phyloP scores from a whole-genome alignment of 2,113 vertebrate genomes.

The Aviceda subcristata region DNA sequence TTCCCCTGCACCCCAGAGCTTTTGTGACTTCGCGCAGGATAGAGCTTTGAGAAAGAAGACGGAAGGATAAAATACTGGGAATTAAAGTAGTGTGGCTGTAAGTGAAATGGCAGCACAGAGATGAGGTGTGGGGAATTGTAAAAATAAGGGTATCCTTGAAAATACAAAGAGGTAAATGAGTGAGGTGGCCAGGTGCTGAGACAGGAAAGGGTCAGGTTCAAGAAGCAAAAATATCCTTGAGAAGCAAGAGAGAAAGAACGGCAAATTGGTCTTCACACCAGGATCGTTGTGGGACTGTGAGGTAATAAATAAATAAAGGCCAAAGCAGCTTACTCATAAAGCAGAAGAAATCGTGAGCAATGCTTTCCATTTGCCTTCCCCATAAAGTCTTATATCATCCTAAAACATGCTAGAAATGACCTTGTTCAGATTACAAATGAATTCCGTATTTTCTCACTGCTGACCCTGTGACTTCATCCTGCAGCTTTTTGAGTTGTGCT shows the following conservation, averaged over 20 bases:
- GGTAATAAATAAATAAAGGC: slow-evolving; percentile 57
- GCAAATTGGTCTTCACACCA: neutral
- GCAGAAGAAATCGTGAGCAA: slow-evolving; percentile 34
- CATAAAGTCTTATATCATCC: slow-evolving; percentile 20
- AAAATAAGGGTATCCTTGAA: neutral
- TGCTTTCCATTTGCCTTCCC: slow-evolving; percentile 41
- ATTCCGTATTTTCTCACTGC: slow-evolving; percentile 38
- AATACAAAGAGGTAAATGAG: neutral
- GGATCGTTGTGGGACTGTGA: neutral
- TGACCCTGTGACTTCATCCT: slow-evolving; percentile 34
- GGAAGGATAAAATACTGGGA: neutral
- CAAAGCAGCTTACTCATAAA: slow-evolving; percentile 44
- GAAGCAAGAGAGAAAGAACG: neutral
- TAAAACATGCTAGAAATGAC: slow-evolving; percentile 28
- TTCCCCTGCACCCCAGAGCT: neutral
- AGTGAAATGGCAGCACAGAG: neutral
- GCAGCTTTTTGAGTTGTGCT: neutral
- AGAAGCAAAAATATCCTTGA: neutral
- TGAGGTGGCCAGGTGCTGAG: neutral
- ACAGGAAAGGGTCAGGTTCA: neutral
- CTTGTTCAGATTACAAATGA: slow-evolving; percentile 3
- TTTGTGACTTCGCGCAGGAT: neutral
- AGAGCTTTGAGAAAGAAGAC: neutral
- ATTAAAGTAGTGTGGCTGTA: neutral
- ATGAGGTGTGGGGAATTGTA: neutral